phyloP scores from a whole-genome alignment of 2,888 invertebrate genomes.

The Gryllus longicercus region DNA sequence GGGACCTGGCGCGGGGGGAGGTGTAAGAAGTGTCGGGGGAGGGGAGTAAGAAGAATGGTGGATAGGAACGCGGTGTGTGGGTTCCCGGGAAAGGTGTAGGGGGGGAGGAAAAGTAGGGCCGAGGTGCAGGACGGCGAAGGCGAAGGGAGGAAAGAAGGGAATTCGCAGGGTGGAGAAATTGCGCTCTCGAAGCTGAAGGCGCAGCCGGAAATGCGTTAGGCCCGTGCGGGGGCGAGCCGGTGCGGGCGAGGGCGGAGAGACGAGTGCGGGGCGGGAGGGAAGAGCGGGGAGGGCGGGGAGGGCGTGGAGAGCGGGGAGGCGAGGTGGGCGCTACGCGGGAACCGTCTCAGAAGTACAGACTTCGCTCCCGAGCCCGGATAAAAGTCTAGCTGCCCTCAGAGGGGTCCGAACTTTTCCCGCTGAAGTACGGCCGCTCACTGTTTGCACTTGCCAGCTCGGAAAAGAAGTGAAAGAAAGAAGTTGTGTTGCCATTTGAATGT shows the following conservation, averaged over 20 bases:
- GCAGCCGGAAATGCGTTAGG: not conserved
- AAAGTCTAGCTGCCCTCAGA: not conserved
- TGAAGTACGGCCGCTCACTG: not conserved
- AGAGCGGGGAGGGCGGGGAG: not conserved
- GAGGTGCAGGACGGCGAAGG: not conserved
- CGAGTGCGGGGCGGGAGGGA: too few species aligned
- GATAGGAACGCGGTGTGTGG: too few species aligned
- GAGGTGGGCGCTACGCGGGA: not conserved
- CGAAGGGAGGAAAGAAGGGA: not conserved
- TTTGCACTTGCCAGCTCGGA: not conserved
- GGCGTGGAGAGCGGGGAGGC: not conserved
- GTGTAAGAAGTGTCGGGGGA: too few species aligned
- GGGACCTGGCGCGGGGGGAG: too few species aligned
- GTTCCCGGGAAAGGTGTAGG: too few species aligned
- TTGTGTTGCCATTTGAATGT: slow-evolving; percentile 17
- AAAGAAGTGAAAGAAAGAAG: not conserved
- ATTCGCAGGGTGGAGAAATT: not conserved
- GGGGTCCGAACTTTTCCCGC: not conserved
- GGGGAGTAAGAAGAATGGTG: too few species aligned
- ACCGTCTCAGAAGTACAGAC: not conserved
- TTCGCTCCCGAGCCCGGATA: too few species aligned
- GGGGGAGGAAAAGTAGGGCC: too few species aligned
- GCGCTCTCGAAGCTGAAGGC: not conserved
- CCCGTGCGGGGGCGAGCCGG: not conserved
- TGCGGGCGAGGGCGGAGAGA: not conserved